phyloP scores from a whole-genome alignment of 2,888 invertebrate species.

The Agrilus cyanescens region DNA sequence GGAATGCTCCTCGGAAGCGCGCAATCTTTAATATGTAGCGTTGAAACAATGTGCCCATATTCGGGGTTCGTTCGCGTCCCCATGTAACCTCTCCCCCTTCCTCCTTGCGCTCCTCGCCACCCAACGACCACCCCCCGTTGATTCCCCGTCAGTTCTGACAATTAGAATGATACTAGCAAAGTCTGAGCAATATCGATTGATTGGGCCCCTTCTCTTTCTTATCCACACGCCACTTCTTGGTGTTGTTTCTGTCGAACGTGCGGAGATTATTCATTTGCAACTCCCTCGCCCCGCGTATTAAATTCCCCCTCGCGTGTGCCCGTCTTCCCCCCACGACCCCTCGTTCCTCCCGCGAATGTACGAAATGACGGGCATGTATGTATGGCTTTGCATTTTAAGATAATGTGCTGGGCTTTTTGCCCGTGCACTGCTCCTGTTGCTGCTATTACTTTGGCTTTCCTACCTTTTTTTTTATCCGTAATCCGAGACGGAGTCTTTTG shows the following conservation, averaged over 20 bases:
- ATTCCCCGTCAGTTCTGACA: conserved; percentile 25
- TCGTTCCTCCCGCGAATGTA: too few species aligned
- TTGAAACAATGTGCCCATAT: conserved; percentile 6
- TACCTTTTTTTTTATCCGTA: too few species aligned
- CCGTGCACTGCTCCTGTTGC: conserved; percentile 3
- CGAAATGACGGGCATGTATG: conserved; percentile 2
- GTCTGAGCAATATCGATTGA: conserved; percentile 37
- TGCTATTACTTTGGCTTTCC: too few species aligned
- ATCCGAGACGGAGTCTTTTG: too few species aligned
- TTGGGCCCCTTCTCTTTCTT: conserved; percentile 23
- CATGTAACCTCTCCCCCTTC: not conserved
- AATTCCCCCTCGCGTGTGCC: conserved; percentile 1
- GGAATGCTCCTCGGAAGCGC: too few species aligned
- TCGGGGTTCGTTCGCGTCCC: conserved; percentile 1
- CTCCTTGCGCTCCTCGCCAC: conserved; percentile 12
- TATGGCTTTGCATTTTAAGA: conserved; percentile 12
- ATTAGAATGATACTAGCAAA: conserved; percentile 36
- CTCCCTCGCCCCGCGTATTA: conserved; percentile 13
- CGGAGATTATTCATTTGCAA: conserved; percentile 28
- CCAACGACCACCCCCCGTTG: conserved; percentile 13
- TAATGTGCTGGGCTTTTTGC: conserved; percentile 11
- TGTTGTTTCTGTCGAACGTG: conserved; percentile 26
- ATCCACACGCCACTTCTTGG: conserved; percentile 27
- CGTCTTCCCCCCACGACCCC: conserved; percentile 1
- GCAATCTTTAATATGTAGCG: conserved; percentile 7